Conservation (phyloP, 2,113 vertebrate genomes). For the Circaetus gallicus region DNA sequence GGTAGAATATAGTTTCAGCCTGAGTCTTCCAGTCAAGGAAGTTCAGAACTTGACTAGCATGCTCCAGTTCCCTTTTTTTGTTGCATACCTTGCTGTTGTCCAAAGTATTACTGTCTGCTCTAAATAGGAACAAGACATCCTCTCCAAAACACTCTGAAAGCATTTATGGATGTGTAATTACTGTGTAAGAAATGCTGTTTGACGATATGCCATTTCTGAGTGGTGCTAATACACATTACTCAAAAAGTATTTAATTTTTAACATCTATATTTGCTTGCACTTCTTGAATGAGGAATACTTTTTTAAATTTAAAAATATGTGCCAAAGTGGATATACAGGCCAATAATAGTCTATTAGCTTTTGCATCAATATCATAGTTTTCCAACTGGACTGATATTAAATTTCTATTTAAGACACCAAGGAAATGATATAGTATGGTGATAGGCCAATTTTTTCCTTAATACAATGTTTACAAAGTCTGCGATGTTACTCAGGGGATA, state of each 20-base stretch:
- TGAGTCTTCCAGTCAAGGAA: not conserved
- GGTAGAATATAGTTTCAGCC: not conserved
- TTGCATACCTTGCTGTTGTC: not conserved
- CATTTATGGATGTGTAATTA: not conserved
- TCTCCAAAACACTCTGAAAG: not conserved
- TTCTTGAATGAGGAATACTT: not conserved
- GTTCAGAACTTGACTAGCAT: not conserved
- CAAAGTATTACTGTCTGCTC: not conserved
- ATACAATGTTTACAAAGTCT: not conserved
- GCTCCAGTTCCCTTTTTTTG: not conserved
- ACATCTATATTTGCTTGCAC: not conserved
- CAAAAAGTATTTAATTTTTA: not conserved
- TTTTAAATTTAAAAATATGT: not conserved
- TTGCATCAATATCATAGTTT: not conserved
- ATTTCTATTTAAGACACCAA: not conserved
- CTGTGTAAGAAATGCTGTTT: not conserved
- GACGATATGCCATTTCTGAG: not conserved
- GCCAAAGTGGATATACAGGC: not conserved
- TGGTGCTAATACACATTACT: not conserved
- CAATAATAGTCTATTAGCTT: not conserved
- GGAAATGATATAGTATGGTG: not conserved
- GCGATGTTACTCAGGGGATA: not conserved
- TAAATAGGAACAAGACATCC: not conserved
- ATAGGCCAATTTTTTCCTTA: not conserved
- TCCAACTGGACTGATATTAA: not conserved